Base-by-base conservation (phyloP, 1,140 invertebrate genomes). In the Charaxes varanes region DNA sequence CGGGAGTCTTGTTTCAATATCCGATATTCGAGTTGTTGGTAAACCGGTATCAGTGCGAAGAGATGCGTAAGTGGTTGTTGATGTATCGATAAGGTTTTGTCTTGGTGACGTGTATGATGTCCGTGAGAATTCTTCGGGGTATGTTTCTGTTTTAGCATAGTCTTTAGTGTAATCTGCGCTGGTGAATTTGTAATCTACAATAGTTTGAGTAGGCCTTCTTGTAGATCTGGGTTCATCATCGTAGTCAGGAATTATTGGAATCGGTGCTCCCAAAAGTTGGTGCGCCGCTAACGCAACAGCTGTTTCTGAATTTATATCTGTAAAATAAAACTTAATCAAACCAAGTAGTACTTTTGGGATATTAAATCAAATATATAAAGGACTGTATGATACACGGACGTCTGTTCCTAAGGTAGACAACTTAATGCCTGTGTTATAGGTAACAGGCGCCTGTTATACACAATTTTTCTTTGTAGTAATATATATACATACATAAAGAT, bases 281-380 rank as follows among this genome's bases (percentile, higher is more conserved):
- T 84, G 80, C 3, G 80, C 74, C 2, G 78, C 83, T 36, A 85
- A 64, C 1, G 83, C 83, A 30, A 85, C 61, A 3, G 80, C 80
- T 6, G 79, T 81, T 62, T 84, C 83, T 13, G 67, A 56, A 32
- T 45, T 68, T 30, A 62, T 45, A 44, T 76, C 79, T 83, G 65
- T 7, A 48, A n/a, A n/a, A n/a, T n/a, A n/a, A n/a, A n/a, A n/a
- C n/a, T n/a, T n/a, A n/a, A n/a, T n/a, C n/a, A n/a, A n/a, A n/a
- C n/a, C n/a, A n/a, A n/a, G n/a, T n/a, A n/a, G n/a, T n/a, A n/a
- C n/a, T n/a, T n/a, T n/a, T n/a, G n/a, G n/a, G n/a, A n/a, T n/a
- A n/a, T n/a, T n/a, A n/a, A n/a, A n/a, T n/a, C n/a, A n/a, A n/a
- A n/a, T n/a, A n/a, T n/a, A n/a, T n/a, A n/a, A n/a, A n/a, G n/a